Base-by-base conservation (phyloP, 1,140 invertebrate genomes). In the Panulirus ornatus region DNA sequence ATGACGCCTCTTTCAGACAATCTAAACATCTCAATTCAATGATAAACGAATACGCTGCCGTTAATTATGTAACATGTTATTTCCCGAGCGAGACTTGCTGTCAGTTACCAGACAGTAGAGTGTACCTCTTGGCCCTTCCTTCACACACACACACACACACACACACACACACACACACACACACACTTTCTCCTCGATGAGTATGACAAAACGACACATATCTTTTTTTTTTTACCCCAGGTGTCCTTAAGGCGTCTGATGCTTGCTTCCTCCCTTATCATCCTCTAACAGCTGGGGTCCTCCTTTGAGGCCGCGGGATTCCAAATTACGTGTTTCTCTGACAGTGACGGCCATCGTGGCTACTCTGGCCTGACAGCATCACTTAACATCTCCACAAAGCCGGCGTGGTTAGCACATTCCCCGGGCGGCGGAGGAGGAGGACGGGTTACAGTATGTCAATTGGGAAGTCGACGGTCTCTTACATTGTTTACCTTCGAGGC, bases 341-440 rank as follows among this genome's bases (percentile, higher is more conserved):
- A 81, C 78, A 81, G 44, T 81, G 78, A 81, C 78, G 78, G 9
- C 42, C 27, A 34, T 38, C 44, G 19, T n/a, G 78, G 78, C 44
- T 81, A 6, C 44, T 44, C 44, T 58, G 81, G 81, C 66, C 54
- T n/a, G 81, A 83, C 81, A 83, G 81, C 81, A 36, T 66, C 81
- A 70, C 81, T 83, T 83, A 83, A 63, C 58, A 66, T 83, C 81
- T 40, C 81, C 81, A 83, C 81, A 83, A 83, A 83, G 81, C 54
- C 44, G 36, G 54, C 58, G 81, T 83, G 66, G 81, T 83, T 83
- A 83, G 22, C 81, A 66, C 81, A 83, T 83, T 83, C 81, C 81
- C 36, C 30, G 81, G 36, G 63, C 54, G 66, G 54, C 38, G 81
- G n/a, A 19, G 54, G 34, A 16, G 81, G 58, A 44, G 54, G 40